These are phyloP conservation scores for Pollachius pollachius DNA, from an alignment of 2,113 vertebrate species.

Conservation along the genomic window DNA sequence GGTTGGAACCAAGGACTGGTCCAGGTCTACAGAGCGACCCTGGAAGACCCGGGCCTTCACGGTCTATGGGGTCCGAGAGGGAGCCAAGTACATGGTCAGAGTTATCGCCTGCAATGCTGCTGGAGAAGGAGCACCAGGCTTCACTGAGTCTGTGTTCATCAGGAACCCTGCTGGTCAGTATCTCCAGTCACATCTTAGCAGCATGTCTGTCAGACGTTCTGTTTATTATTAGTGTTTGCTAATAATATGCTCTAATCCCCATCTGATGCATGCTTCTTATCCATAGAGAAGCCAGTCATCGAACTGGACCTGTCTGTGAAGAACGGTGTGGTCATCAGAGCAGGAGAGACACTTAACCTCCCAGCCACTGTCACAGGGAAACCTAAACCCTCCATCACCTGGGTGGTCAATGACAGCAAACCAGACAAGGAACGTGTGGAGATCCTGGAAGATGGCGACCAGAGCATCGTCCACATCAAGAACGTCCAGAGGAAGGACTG, in stretches of 20 bases:
- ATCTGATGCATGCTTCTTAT: not conserved
- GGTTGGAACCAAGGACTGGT: constrained; percentile 90
- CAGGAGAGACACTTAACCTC: constrained; percentile 85
- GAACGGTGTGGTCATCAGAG: constrained; percentile 83
- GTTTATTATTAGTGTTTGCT: too few relatives aligned
- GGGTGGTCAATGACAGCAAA: constrained; percentile 84
- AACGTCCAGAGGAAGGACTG: constrained; percentile 85
- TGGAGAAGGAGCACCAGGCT: constrained; percentile 91
- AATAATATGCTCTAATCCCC: too few relatives aligned
- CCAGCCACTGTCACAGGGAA: constrained; percentile 89
- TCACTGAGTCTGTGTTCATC: constrained; percentile 86
- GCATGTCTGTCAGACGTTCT: too few relatives aligned
- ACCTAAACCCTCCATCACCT: constrained; percentile 83
- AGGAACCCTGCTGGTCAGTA: constrained; percentile 88
- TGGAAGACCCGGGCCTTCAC: constrained; percentile 81
- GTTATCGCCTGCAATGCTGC: constrained; percentile 89
- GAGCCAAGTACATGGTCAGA: constrained; percentile 89
- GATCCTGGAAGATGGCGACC: constrained; percentile 83
- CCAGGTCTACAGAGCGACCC: constrained; percentile 87
- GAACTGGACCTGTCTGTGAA: constrained; percentile 88
- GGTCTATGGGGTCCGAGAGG: constrained; percentile 90
- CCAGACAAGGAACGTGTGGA: constrained; percentile 84
- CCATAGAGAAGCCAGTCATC: constrained; percentile 83
- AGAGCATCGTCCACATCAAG: constrained; percentile 81
- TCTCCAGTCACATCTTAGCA: not conserved